These are phyloP conservation scores for Sturnus vulgaris DNA, from an alignment of 2,113 vertebrate species.

Conservation along the genomic window DNA sequence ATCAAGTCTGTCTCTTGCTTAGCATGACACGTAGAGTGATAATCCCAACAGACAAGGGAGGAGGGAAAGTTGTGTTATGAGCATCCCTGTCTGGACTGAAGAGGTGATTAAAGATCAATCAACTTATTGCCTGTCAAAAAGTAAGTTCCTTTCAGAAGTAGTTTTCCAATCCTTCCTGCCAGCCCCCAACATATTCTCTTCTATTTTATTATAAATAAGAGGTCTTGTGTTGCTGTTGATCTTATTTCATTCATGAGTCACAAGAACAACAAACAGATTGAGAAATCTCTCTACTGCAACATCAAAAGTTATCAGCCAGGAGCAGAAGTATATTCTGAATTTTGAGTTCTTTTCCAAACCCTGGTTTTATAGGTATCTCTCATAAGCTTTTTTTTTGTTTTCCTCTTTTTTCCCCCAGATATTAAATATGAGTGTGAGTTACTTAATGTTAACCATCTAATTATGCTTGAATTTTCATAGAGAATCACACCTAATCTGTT, in stretches of 20 bases:
- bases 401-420: neutral
- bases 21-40: neutral
- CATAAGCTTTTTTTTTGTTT: neutral
- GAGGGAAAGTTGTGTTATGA: neutral
- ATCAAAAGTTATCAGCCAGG: neutral
- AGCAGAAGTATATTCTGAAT: neutral
- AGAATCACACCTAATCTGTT: neutral
- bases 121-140: neutral
- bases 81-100: neutral
- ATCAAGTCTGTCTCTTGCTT: neutral
- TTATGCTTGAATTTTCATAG: neutral
- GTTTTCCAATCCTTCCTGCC: neutral
- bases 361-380: neutral
- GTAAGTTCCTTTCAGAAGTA: neutral
- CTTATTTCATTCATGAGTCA: neutral
- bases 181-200: neutral
- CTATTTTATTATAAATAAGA: neutral
- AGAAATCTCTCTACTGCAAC: neutral
- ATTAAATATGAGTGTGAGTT: neutral
- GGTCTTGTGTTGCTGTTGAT: neutral
- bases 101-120: neutral
- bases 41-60: neutral
- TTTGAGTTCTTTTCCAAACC: neutral
- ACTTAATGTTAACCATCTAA: neutral
- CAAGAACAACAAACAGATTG: neutral